Percentiles rank a stretch among this genome's conserved stretches.
Evolutionary conservation across 2,888 invertebrate species (phyloP).

Genomic region (Sphinx pinastri): DNA sequence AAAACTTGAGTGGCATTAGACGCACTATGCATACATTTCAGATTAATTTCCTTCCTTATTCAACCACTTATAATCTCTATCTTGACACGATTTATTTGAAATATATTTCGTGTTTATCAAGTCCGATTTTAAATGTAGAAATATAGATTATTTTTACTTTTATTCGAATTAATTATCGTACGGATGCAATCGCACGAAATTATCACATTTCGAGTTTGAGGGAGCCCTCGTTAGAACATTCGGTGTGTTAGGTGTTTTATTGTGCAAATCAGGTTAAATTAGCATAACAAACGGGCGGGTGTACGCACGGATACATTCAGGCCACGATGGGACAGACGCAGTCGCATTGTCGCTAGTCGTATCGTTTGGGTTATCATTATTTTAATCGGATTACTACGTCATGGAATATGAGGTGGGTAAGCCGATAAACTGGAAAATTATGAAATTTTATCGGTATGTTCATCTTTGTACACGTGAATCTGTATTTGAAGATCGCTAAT

Average conservation of each 20-base stretch:
- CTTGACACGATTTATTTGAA: background rate
- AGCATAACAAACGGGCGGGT: constrained; percentile 69
- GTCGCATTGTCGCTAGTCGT: background rate
- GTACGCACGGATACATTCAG: constrained; percentile 2
- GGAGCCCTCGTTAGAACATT: constrained; percentile 62
- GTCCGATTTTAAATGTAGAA: background rate
- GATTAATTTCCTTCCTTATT: background rate
- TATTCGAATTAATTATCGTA: background rate
- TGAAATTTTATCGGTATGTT: background rate
- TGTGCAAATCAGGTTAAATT: constrained; percentile 77
- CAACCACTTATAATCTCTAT: background rate
- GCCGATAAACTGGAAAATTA: background rate
- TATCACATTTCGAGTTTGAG: constrained; percentile 48
- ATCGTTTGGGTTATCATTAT: constrained; percentile 7
- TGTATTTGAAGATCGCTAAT: too few relatives aligned
- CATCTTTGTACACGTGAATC: background rate
- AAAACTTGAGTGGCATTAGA: background rate
- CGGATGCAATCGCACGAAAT: constrained; percentile 42
- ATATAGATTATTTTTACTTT: background rate
- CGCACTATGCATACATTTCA: background rate
- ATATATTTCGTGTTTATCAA: background rate
- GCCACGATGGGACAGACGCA: background rate
- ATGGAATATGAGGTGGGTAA: constrained; percentile 9
- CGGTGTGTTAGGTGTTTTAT: constrained; percentile 66
- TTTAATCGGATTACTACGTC: constrained; percentile 15